Percentiles rank a stretch among this genome's conserved stretches.
These are phyloP conservation scores for Dolichotis patagonum DNA, from an alignment of 2,113 vertebrate genomes.

Conservation along the genomic window DNA sequence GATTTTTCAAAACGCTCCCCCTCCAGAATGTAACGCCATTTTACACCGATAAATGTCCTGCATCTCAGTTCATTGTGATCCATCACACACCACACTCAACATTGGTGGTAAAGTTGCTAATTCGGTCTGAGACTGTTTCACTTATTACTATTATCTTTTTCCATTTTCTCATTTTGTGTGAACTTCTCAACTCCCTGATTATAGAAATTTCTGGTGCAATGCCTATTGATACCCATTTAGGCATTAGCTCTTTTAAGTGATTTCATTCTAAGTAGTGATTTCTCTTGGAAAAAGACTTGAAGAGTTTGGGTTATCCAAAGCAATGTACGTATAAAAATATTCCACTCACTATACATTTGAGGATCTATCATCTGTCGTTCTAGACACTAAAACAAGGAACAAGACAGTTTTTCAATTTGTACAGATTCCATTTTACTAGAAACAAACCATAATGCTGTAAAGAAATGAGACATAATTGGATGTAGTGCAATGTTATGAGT, in stretches of 20 bases:
- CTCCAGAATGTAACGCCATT: conserved; percentile 67
- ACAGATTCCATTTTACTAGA: background rate
- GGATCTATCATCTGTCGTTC: background rate
- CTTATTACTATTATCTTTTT: conserved; percentile 18
- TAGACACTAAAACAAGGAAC: background rate
- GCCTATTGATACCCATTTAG: background rate
- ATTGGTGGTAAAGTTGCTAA: conserved; percentile 72
- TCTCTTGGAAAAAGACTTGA: background rate
- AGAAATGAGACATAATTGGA: background rate
- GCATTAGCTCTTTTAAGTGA: background rate
- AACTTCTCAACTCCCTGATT: background rate
- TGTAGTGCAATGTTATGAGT: background rate
- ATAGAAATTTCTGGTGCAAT: background rate
- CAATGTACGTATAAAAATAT: conserved; percentile 5
- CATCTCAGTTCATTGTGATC: conserved; percentile 57
- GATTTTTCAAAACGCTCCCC: conserved; percentile 71
- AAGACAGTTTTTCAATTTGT: background rate
- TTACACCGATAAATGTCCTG: conserved; percentile 67
- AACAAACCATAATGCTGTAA: background rate
- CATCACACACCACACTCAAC: conserved; percentile 59
- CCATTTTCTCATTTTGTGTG: background rate
- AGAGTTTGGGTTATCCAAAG: background rate
- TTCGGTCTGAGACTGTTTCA: conserved; percentile 28
- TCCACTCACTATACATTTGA: background rate
- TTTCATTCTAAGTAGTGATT: background rate